phyloP scores from a whole-genome alignment of 2,888 invertebrate species.

The Galerucella calmariensis region DNA sequence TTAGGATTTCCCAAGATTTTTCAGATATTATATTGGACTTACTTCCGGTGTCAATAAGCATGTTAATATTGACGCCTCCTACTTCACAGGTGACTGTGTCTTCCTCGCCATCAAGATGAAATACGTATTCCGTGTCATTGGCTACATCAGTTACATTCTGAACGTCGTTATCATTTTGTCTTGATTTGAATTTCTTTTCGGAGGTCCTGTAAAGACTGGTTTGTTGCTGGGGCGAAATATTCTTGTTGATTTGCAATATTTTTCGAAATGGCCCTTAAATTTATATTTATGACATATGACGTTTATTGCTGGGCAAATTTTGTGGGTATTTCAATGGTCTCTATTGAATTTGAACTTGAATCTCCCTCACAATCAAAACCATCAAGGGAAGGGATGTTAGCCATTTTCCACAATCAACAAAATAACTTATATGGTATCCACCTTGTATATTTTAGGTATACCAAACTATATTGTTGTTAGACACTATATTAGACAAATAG shows the following conservation, averaged over 20 bases:
- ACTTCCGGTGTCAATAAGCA: conserved; percentile 50
- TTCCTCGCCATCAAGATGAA: conserved; percentile 33
- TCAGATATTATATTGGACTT: conserved; percentile 45
- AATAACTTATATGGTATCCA: too few relatives aligned
- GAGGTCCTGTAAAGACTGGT: not conserved
- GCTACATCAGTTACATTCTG: not conserved
- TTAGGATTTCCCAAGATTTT: conserved; percentile 43
- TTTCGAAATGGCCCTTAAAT: conserved; percentile 45
- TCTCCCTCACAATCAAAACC: too few relatives aligned
- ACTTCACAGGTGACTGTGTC: conserved; percentile 30
- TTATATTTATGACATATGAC: conserved; percentile 19
- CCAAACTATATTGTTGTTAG: too few relatives aligned
- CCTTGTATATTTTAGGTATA: too few relatives aligned
- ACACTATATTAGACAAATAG: too few relatives aligned
- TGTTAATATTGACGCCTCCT: conserved; percentile 37
- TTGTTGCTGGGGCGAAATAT: not conserved
- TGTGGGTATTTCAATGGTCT: too few relatives aligned
- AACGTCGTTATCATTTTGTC: not conserved
- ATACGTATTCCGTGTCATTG: conserved; percentile 28
- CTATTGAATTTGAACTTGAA: too few relatives aligned
- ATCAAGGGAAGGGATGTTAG: too few relatives aligned
- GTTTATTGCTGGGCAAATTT: not conserved
- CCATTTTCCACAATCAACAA: too few relatives aligned
- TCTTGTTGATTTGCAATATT: conserved; percentile 40
- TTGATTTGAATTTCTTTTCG: not conserved